Base-by-base conservation (phyloP, 2,113 vertebrate genomes). In the Ophthalmolycus amberensis region DNA sequence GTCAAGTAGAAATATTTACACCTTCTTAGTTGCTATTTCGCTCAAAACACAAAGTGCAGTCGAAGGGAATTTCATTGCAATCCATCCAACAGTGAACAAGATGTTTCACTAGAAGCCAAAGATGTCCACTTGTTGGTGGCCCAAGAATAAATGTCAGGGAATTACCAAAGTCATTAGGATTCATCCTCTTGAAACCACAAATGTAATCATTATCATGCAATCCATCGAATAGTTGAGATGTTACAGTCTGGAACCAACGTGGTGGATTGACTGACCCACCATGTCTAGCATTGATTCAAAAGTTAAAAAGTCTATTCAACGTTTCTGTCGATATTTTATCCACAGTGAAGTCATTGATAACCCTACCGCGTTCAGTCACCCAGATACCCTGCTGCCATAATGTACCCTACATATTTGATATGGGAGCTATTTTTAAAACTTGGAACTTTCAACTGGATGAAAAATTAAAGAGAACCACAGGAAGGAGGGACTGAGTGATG, bases 351-450 rank as follows among this genome's bases (percentile, higher is more conserved):
- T 88, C 88, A 94, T 94, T 89, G 94, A 95, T 94, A 89, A 80
- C 62, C 27, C 85, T 4, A 22, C 56, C 71, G 71, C 38, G 3
- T 81, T 88, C 76, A 58, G 81, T 77, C 86, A 70, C 75, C 80
- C 80, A 82, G 70, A 89, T 86, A 85, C 78, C 78, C 83, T 14
- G 66, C 88, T 82, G 85, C 88, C 88, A 87, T 91, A 88, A 92
- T 88, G 91, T 84, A 94, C 85, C 81, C 92, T 95, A 95, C 94
- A 95, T 95, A 95, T 95, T 96, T 96, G 91, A 95, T 95, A 94
- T 80, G 83, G 74, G 84, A 88, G 93, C 94, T 95, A 95, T 95
- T 96, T 95, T 91, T 94, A 91, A 93, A 90, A 92, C 90, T 80
- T 86, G 88, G 90, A 89, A 94, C 94, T 93, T 94, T 95, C 93